Evolutionary conservation across 2,797 vertebrate genomes (phyloP).

Genomic region (Gambelia wislizenii): DNA sequence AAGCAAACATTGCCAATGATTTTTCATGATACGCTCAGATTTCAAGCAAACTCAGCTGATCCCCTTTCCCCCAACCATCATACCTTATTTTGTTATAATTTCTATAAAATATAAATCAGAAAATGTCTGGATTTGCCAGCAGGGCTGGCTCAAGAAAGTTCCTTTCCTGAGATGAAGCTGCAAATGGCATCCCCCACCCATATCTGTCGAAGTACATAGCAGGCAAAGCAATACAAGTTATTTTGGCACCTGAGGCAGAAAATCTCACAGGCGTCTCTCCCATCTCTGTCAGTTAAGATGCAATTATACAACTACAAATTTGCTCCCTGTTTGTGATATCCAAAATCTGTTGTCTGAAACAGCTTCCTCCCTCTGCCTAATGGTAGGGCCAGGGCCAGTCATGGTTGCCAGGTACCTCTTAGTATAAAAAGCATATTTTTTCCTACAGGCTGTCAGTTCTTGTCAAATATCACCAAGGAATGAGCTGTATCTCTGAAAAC

Average conservation of each 20-base stretch:
- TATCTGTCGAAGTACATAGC: too few species aligned
- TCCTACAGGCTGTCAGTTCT: not conserved
- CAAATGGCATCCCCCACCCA: too few species aligned
- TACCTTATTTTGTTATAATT: not conserved
- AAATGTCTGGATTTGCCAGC: not conserved
- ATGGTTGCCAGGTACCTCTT: not conserved
- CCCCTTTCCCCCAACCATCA: not conserved
- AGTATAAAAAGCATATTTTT: slow-evolving; percentile 5
- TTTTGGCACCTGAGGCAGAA: too few species aligned
- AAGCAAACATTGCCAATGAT: slow-evolving; percentile 40
- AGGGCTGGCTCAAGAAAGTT: too few species aligned
- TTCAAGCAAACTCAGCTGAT: slow-evolving; percentile 41
- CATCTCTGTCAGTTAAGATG: too few species aligned
- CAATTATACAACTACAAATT: not conserved
- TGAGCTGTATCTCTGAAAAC: not conserved
- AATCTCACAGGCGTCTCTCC: not conserved
- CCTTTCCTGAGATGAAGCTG: too few species aligned
- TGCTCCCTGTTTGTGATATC: too few species aligned
- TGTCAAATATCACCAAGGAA: not conserved
- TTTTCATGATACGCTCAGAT: slow-evolving; percentile 51
- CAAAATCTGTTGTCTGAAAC: too few species aligned
- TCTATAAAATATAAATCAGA: not conserved
- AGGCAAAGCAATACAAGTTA: too few species aligned
- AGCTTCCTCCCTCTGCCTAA: too few species aligned
- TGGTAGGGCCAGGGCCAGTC: too few species aligned